These are phyloP conservation scores for Crepidodera aurea DNA, from an alignment of 2,888 invertebrate species.

Conservation along the genomic window DNA sequence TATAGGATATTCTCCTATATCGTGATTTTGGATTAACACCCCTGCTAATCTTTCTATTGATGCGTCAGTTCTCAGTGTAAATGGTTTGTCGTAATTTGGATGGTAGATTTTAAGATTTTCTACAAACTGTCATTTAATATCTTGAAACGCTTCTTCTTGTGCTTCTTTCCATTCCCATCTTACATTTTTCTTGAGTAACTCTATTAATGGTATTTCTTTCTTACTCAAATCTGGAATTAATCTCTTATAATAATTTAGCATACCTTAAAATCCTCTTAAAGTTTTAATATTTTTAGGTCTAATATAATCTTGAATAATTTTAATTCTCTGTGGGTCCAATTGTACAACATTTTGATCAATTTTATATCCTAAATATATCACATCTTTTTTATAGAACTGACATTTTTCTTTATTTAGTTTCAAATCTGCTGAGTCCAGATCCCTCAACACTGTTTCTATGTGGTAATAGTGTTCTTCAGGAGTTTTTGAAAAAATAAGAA, in stretches of 20 bases:
- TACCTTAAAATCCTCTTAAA: slow-evolving; percentile 49
- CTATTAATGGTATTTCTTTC: neutral
- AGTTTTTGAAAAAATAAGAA: slow-evolving; percentile 12
- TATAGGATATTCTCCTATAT: neutral
- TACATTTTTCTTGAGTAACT: neutral
- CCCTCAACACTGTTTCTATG: slow-evolving; percentile 32
- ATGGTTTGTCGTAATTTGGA: neutral
- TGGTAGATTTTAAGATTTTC: neutral
- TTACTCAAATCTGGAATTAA: neutral
- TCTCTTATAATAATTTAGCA: slow-evolving; percentile 22
- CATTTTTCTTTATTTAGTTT: slow-evolving; percentile 44
- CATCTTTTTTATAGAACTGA: slow-evolving; percentile 33
- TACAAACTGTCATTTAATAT: neutral
- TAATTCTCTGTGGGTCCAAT: neutral
- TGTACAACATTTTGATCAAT: slow-evolving; percentile 32
- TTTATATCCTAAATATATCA: slow-evolving; percentile 49
- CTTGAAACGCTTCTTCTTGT: neutral
- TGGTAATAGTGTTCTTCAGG: neutral
- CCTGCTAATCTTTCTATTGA: neutral
- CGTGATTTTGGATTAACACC: slow-evolving; percentile 10
- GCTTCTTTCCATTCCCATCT: slow-evolving; percentile 10
- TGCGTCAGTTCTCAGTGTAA: slow-evolving; percentile 18
- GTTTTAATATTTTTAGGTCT: slow-evolving; percentile 43
- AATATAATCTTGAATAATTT: neutral
- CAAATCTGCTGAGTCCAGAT: slow-evolving; percentile 42